Evolutionary conservation across 2,113 vertebrate species (phyloP).

Genomic region (Myrmophylax atrothorax): DNA sequence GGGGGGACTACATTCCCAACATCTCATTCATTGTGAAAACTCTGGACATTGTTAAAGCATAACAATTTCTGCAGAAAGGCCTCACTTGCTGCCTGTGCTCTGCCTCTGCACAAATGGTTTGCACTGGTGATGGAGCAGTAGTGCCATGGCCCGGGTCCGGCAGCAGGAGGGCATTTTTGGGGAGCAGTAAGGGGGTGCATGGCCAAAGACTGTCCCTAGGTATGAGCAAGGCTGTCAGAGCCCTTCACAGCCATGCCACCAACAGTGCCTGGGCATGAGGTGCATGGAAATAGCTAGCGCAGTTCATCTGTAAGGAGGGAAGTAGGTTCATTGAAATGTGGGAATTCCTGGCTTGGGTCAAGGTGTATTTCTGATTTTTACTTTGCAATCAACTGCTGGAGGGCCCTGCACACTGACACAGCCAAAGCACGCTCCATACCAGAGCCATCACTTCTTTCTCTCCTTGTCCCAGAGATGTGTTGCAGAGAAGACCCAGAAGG

Average conservation of each 20-base stretch:
- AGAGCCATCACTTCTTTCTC: neutral
- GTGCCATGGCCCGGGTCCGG: rapidly evolving
- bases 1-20: neutral
- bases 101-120: neutral
- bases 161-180: rapidly evolving
- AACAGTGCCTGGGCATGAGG: rapidly evolving
- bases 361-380: neutral
- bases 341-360: neutral
- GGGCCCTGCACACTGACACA: neutral
- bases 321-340: neutral
- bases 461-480: neutral
- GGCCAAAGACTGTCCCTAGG: rapidly evolving
- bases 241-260: neutral
- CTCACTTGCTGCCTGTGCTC: neutral
- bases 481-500: neutral
- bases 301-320: neutral
- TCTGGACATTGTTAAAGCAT: rapidly evolving
- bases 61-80: neutral
- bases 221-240: rapidly evolving
- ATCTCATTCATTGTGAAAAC: neutral
- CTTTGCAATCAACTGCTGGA: neutral
- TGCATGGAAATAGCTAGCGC: rapidly evolving
- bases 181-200: neutral
- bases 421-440: neutral
- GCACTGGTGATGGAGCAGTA: neutral